Base-by-base conservation (phyloP, 2,797 vertebrate genomes). In the Sebastolobus altivelis region DNA sequence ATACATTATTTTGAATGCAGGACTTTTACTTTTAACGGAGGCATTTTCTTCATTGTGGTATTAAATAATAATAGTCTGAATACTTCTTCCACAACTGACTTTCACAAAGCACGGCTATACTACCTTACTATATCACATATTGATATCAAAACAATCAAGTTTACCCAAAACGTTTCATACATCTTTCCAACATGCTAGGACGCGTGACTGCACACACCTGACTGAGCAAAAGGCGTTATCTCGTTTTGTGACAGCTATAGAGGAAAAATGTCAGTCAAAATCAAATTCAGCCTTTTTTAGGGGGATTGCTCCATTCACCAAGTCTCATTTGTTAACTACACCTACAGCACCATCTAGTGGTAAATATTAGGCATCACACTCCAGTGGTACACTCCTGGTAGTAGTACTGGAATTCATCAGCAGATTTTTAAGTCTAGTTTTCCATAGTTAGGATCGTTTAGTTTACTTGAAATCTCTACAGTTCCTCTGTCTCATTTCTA, bases 271-370 rank as follows among this genome's bases (percentile, higher is more conserved):
- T 7, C 16, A 59, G 46, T n/a, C 20, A n/a, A 55, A 79, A 13
- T 59, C 31, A 13, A 72, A 58, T 33, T 54, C 33, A 56, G 40
- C 46, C 8, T 35, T 9, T 67, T n/a, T 11, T 20, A 20, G 5
- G 9, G 25, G 20, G 4, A 4, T 31, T 7, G 13, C 12, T 16
- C 20, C 12, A 18, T 14, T 60, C 43, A 10, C 5, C 5, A 37
- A 2, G 38, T 79, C 8, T 55, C 0, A 18, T 33, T 5, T n/a
- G 3, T 67, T 46, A 29, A 18, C 33, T 14, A 25, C 25, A 40
- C 59, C 58, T 29, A 35, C 29, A 76, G 7, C 68, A 3, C 46
- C 71, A 78, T 70, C 82, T 82, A 70, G 73, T 82, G 87, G 43
- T 62, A 0, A 10, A 11, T 6, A n/a, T 27, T 4, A 43, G 29